phyloP scores from a whole-genome alignment of 64 coral and sea anemone genomes.

The Platygyra sinensis region DNA sequence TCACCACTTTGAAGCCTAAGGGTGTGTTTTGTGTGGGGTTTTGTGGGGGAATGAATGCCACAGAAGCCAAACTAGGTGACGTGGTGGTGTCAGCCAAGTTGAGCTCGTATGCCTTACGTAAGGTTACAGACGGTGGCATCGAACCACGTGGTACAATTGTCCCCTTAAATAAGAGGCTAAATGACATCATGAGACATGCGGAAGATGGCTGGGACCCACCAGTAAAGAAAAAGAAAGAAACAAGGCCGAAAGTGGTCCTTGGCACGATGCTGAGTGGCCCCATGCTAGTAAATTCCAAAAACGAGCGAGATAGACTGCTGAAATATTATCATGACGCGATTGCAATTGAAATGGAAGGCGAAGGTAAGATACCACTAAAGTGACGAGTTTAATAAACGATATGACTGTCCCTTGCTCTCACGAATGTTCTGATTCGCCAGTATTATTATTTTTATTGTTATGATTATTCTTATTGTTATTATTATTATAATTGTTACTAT shows the following conservation, averaged over 20 bases:
- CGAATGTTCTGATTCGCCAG: too few species aligned
- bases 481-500: too few species aligned
- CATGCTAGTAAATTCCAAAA: background rate
- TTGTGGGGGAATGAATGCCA: background rate
- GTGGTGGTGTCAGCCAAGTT: background rate
- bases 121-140: background rate
- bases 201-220: constrained; percentile 16
- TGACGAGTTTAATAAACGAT: too few species aligned
- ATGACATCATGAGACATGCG: background rate
- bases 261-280: constrained; percentile 37
- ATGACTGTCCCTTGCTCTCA: too few species aligned
- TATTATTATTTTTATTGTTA: too few species aligned
- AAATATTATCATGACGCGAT: constrained; percentile 9
- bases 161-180: background rate
- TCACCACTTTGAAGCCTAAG: background rate
- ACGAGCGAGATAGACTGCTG: background rate
- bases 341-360: constrained; percentile 45
- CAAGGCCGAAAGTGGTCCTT: background rate
- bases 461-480: too few species aligned
- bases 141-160: background rate
- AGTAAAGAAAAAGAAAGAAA: background rate
- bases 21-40: constrained; percentile 16
- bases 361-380: constrained; percentile 7
- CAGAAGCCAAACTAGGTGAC: background rate
- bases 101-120: background rate